Conservation (phyloP, 2,797 vertebrate genomes). For the Scolopax rusticola region DNA sequence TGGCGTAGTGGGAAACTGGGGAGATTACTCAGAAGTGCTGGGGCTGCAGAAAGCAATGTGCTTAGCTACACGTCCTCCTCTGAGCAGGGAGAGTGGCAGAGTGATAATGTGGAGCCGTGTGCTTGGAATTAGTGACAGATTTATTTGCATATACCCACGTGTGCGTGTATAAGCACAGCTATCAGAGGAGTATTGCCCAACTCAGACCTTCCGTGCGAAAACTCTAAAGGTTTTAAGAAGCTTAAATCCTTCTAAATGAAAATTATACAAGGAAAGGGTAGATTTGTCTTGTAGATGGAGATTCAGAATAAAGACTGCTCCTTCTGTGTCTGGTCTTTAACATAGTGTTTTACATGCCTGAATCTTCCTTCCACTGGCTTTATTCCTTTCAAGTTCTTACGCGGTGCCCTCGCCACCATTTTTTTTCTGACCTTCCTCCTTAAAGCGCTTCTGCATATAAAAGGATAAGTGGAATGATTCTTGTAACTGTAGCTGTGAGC, state of each 20-base stretch:
- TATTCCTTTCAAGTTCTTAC: conserved; percentile 64
- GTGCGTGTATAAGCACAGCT: not conserved
- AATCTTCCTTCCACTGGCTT: conserved; percentile 63
- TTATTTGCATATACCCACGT: conserved; percentile 59
- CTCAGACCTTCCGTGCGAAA: not conserved
- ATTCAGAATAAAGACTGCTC: conserved; percentile 58
- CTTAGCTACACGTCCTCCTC: not conserved
- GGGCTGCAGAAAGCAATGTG: not conserved
- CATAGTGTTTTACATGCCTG: conserved; percentile 45
- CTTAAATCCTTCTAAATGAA: conserved; percentile 76
- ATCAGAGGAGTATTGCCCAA: conserved; percentile 10
- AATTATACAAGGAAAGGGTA: conserved; percentile 70
- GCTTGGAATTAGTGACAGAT: conserved; percentile 63
- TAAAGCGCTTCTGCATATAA: conserved; percentile 52
- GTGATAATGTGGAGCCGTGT: not conserved
- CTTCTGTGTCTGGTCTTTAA: conserved; percentile 57
- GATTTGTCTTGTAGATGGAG: conserved; percentile 75
- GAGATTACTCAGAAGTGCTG: conserved; percentile 30
- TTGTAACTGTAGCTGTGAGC: not conserved
- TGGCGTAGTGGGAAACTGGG: not conserved
- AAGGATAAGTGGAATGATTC: conserved; percentile 58
- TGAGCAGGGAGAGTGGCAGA: not conserved
- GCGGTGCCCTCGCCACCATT: conserved; percentile 11
- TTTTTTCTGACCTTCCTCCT: conserved; percentile 45
- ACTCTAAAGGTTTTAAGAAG: conserved; percentile 69